Base-by-base conservation (phyloP, 2,797 vertebrate genomes). In the Gallinago solitaria region DNA sequence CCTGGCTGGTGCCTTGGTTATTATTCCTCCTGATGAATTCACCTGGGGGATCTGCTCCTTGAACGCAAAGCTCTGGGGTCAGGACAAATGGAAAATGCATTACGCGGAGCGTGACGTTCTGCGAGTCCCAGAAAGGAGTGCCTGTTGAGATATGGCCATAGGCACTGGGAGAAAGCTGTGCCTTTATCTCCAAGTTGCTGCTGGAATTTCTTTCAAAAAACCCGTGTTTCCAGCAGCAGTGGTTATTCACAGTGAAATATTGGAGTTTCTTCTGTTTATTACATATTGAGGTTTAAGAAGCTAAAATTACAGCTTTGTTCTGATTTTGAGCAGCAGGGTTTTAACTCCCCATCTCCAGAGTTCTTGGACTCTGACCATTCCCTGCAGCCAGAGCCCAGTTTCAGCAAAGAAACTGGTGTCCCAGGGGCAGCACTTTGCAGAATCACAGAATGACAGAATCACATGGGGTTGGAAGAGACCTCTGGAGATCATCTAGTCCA, bases 51-150 rank as follows among this genome's bases (percentile, higher is more conserved):
- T 83, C 91, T 59, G 60, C 51, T 92, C 39, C 86, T 56, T 56
- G 67, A 81, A 88, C 68, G 64, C 90, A 91, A 80, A 93, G 74
- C 74, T 93, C 85, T 76, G 4, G 11, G 64, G 81, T 83, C 83
- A 96, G 83, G 81, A 93, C 35, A 90, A 92, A 94, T 63, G 51
- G 83, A 87, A 95, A 93, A 92, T 28, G 63, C 48, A 82, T 91
- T 60, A 50, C 67, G 12, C 1, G 41, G 90, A 89, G 76, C 17
- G 33, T 73, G 90, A 89, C 63, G n/a, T 11, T 21, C 68, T n/a
- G 77, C 4, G 64, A 82, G 79, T 23, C 82, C 87, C 89, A 93
- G 92, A 45, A 95, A 96, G 27, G 73, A 67, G 60, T 4, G 45
- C 1, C 0, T 37, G 57, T 51, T 37, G 84, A 92, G 83, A 35